These are phyloP conservation scores for Zaprionus camerounensis DNA, from an alignment of 1,140 invertebrate genomes.

Conservation along the genomic window DNA sequence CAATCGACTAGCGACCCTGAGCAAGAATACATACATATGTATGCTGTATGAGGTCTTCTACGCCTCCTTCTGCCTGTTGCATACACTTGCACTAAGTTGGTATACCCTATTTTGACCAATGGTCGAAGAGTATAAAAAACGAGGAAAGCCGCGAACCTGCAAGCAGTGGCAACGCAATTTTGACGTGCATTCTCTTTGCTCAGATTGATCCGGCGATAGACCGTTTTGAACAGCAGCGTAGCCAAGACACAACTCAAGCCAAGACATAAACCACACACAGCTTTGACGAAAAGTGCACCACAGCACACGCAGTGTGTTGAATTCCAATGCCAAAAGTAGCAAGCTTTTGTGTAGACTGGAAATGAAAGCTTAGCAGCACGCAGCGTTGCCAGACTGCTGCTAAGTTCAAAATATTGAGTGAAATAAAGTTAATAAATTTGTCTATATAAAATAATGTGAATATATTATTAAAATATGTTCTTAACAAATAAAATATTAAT, in stretches of 20 bases:
- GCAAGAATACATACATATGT: too few relatives aligned
- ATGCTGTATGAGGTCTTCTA: too few relatives aligned
- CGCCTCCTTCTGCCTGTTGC: too few relatives aligned
- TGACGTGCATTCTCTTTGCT: too few relatives aligned
- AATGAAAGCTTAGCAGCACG: neutral
- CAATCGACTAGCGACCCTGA: too few relatives aligned
- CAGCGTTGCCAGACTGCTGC: conserved; percentile 14
- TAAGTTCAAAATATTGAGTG: neutral
- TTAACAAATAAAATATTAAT: neutral
- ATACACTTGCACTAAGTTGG: too few relatives aligned
- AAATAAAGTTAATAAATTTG: neutral
- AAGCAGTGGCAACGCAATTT: too few relatives aligned
- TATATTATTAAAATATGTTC: neutral
- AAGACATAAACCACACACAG: neutral
- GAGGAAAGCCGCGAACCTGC: too few relatives aligned
- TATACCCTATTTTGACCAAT: too few relatives aligned
- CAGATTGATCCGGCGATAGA: too few relatives aligned
- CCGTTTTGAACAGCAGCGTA: neutral
- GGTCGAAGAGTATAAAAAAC: too few relatives aligned
- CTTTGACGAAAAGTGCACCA: neutral
- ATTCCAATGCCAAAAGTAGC: neutral
- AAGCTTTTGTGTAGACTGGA: conserved; percentile 28
- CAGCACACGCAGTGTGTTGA: neutral
- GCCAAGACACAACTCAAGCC: neutral
- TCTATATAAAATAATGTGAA: neutral